phyloP scores from a whole-genome alignment of 92 coral and sea anemone species.

The Plumapathes pennacea region DNA sequence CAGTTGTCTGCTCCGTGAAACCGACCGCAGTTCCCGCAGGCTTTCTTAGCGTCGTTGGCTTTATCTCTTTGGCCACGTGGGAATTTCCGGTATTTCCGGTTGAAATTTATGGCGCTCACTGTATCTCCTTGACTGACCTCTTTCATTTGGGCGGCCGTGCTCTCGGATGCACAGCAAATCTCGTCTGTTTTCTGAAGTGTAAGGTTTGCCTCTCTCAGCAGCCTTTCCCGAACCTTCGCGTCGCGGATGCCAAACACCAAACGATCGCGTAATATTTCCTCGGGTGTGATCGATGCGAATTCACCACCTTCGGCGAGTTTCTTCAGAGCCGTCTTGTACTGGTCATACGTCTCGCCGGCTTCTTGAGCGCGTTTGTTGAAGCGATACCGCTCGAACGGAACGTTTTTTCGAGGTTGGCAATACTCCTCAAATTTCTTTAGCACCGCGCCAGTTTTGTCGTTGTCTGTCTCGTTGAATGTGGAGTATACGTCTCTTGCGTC shows the following conservation, averaged over 20 bases:
- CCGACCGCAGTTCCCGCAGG: slow-evolving; percentile 9
- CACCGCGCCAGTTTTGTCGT: slow-evolving; percentile 15
- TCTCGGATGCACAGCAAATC: slow-evolving; percentile 45
- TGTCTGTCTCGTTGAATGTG: slow-evolving; percentile 12
- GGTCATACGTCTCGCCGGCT: slow-evolving; percentile 53
- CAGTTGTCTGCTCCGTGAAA: slow-evolving; percentile 11
- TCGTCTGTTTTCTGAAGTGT: slow-evolving; percentile 19
- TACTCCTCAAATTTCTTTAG: slow-evolving; percentile 23
- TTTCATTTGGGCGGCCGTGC: slow-evolving; percentile 45
- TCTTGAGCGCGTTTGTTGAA: slow-evolving; percentile 41
- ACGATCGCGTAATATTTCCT: slow-evolving; percentile 46
- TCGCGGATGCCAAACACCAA: slow-evolving; percentile 42
- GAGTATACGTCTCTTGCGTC: slow-evolving; percentile 26
- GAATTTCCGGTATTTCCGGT: neutral
- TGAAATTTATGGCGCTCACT: neutral
- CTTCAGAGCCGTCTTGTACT: slow-evolving; percentile 53
- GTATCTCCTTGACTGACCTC: slow-evolving; percentile 9
- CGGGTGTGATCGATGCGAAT: slow-evolving; percentile 40
- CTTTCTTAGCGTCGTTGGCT: slow-evolving; percentile 1
- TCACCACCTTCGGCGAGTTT: slow-evolving; percentile 48
- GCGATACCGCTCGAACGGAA: slow-evolving; percentile 40
- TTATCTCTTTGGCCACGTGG: slow-evolving; percentile 6
- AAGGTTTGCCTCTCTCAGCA: slow-evolving; percentile 34
- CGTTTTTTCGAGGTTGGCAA: slow-evolving; percentile 55
- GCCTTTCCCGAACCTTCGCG: slow-evolving; percentile 52